These are phyloP conservation scores for Rhinatrema bivittatum DNA, from an alignment of 2,797 vertebrate species.

Conservation along the genomic window DNA sequence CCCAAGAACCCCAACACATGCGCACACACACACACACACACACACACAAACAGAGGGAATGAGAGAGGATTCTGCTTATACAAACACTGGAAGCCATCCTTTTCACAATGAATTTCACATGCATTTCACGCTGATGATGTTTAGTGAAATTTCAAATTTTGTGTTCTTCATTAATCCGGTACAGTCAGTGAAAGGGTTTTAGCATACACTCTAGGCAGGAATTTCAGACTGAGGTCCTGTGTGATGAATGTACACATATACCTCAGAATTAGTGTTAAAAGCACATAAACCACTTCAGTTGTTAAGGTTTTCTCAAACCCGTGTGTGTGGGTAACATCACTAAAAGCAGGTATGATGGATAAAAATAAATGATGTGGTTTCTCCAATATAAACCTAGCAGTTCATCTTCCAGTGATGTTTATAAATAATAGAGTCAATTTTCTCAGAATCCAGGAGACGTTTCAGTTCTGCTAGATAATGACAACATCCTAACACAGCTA, in stretches of 20 bases:
- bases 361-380: conserved; percentile 64
- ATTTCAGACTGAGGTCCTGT: conserved; percentile 18
- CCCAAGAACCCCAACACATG: no score
- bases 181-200: conserved; percentile 25
- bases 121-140: conserved; percentile 25
- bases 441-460: conserved; percentile 43
- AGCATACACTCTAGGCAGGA: conserved; percentile 28
- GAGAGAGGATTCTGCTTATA: no score
- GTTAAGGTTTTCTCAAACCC: conserved; percentile 60
- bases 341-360: conserved; percentile 74
- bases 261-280: conserved; percentile 72
- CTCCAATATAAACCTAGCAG: conserved; percentile 59
- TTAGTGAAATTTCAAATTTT: conserved; percentile 15
- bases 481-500: conserved; percentile 71
- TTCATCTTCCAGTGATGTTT: conserved; percentile 63
- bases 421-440: conserved; percentile 66
- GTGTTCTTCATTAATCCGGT: conserved; percentile 13
- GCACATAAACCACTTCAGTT: conserved; percentile 66
- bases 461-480: conserved; percentile 72
- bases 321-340: conserved; percentile 60
- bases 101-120: not conserved
- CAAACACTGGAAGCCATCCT: not conserved
- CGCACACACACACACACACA: no score
- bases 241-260: conserved; percentile 62
- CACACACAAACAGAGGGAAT: no score